These are phyloP conservation scores for Papilio elwesi DNA, from an alignment of 2,888 invertebrate genomes.

Conservation along the genomic window DNA sequence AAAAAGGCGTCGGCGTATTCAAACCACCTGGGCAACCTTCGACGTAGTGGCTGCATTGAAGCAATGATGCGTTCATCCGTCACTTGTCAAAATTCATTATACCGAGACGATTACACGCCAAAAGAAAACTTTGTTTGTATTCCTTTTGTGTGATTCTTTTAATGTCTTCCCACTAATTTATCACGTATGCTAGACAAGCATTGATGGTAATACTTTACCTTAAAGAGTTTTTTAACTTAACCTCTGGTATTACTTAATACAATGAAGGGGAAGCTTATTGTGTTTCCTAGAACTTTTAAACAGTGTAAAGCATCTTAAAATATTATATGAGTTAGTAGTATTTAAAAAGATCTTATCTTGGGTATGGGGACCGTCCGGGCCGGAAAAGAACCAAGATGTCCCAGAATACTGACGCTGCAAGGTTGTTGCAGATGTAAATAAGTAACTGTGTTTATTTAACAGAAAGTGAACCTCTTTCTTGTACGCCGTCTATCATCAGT, in stretches of 20 bases:
- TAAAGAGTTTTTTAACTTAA: not conserved
- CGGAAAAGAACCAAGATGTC: too few relatives aligned
- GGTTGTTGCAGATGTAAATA: too few relatives aligned
- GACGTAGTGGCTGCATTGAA: conserved; percentile 37
- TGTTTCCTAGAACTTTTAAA: not conserved
- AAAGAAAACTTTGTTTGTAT: conserved; percentile 34
- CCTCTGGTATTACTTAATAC: conserved; percentile 2
- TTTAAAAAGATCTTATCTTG: not conserved
- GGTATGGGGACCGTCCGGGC: too few relatives aligned
- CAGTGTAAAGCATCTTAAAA: not conserved
- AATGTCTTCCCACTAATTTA: conserved; percentile 24
- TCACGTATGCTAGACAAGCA: conserved; percentile 17
- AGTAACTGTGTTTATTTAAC: too few relatives aligned
- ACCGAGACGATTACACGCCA: conserved; percentile 37
- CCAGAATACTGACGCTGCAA: too few relatives aligned
- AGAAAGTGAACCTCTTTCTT: too few relatives aligned
- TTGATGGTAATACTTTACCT: not conserved
- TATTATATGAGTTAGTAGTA: not conserved
- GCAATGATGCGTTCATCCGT: conserved; percentile 43
- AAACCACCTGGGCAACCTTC: conserved; percentile 10
- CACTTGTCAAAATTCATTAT: conserved; percentile 46
- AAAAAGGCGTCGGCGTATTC: not conserved
- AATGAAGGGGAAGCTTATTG: not conserved
- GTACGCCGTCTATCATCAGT: too few relatives aligned
- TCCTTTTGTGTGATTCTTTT: conserved; percentile 23